phyloP scores from a whole-genome alignment of 2,888 invertebrate genomes.

The Drosophila neutralis region DNA sequence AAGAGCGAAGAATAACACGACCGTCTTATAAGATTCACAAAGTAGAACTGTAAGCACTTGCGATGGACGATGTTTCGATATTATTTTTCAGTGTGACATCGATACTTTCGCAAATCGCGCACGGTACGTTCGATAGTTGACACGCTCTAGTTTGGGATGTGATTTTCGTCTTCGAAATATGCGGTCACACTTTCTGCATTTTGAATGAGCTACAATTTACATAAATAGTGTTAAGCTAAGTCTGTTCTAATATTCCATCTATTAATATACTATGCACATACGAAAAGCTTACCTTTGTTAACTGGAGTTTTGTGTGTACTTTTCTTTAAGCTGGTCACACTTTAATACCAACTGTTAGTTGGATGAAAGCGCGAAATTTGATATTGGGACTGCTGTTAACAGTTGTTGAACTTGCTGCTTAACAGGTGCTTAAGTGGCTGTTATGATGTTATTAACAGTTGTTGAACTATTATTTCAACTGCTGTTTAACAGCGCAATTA shows the following conservation, averaged over 20 bases:
- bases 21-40: slow-evolving; percentile 35
- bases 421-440: neutral
- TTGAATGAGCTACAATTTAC: slow-evolving; percentile 7
- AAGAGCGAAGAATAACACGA: slow-evolving; percentile 23
- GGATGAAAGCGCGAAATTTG: neutral
- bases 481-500: neutral
- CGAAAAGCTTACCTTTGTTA: neutral
- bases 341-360: neutral
- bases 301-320: neutral
- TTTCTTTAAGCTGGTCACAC: neutral
- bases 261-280: neutral
- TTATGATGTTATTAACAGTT: slow-evolving; percentile 2
- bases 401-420: neutral
- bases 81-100: neutral
- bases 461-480: neutral
- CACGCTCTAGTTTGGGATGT: neutral
- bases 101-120: neutral
- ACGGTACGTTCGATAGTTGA: slow-evolving; percentile 1
- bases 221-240: neutral
- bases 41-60: slow-evolving; percentile 34
- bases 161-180: neutral
- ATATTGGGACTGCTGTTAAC: neutral
- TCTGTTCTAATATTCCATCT: neutral
- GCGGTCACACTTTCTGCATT: slow-evolving; percentile 14
- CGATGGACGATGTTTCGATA: slow-evolving; percentile 25